Base-by-base conservation (phyloP, 2,113 vertebrate species). In the Leptodactylus fuscus region DNA sequence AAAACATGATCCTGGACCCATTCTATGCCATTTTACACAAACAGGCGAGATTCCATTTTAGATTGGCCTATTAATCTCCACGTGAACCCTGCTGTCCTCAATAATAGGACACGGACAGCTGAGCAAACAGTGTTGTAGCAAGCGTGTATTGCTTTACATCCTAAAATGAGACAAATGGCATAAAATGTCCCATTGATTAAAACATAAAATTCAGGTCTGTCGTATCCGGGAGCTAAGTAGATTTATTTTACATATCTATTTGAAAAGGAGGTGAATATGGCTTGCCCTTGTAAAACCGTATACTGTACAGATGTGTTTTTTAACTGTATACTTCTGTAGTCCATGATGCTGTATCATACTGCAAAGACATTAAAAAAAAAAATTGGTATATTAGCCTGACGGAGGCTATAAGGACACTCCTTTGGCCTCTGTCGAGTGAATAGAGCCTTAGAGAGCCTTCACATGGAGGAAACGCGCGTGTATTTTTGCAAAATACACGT, bases 31-130 rank as follows among this genome's bases (percentile, higher is more conserved):
- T 20, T 32, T 76, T 20, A 41, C 38, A 73, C 34, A 44, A 18
- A 22, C 13, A 41, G 69, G 36, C 22, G 15, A 20, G 44, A 32
- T 48, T 4, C 15, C 16, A 10, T 34, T 6, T 22, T 53, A 44
- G 34, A 62, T 80, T 41, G 38, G 77, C 15, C 53, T 12, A 41
- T 79, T 79, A 38, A 79, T 79, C 76, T 79, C 34, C 32, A 11
- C 27, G n/a, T 27, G 53, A 44, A 20, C 36, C 58, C n/a, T 18
- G 76, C 41, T 8, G 76, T 12, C 34, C 75, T 38, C 22, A 15
- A 79, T 60, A 62, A 62, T 76, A 32, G 18, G 55, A 44, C n/a
- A 16, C 51, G 15, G 53, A 80, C 77, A 80, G 77, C 53, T 80
- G 77, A 62, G 38, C 36, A 80, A 41, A 80, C 77, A 34, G 46